phyloP scores from a whole-genome alignment of 2,113 vertebrate species.

The Salvator merianae region DNA sequence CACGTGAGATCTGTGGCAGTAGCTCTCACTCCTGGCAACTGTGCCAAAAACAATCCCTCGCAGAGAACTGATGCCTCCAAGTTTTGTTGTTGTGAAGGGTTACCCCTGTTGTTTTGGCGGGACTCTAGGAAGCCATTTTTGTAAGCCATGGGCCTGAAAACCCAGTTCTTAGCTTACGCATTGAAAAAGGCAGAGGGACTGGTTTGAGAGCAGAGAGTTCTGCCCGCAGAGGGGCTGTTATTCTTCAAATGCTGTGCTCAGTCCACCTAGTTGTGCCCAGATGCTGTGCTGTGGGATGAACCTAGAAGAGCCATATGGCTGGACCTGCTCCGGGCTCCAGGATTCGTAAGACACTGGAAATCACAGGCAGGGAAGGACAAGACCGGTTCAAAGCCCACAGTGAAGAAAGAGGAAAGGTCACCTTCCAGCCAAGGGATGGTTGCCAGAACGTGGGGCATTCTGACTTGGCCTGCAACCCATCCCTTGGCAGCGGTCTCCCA shows the following conservation, averaged over 20 bases:
- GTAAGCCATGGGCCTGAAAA: background rate
- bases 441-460: too few relatives aligned
- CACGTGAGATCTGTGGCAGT: background rate
- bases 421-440: background rate
- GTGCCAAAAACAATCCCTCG: background rate
- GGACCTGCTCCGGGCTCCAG: background rate
- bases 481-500: background rate
- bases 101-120: background rate
- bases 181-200: background rate
- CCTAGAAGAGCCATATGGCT: background rate
- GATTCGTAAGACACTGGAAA: background rate
- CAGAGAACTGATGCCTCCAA: background rate
- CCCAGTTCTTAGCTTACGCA: background rate
- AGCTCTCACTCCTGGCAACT: background rate
- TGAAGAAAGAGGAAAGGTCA: background rate
- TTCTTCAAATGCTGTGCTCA: background rate
- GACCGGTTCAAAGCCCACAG: background rate
- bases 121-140: background rate
- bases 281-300: background rate
- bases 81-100: background rate
- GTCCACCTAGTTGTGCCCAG: background rate
- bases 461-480: background rate
- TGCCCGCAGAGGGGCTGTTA: background rate
- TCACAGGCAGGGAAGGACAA: background rate
- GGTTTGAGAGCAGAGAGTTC: background rate